Evolutionary conservation across 1,140 invertebrate genomes (phyloP).

Genomic region (Sminthurides bifidus): DNA sequence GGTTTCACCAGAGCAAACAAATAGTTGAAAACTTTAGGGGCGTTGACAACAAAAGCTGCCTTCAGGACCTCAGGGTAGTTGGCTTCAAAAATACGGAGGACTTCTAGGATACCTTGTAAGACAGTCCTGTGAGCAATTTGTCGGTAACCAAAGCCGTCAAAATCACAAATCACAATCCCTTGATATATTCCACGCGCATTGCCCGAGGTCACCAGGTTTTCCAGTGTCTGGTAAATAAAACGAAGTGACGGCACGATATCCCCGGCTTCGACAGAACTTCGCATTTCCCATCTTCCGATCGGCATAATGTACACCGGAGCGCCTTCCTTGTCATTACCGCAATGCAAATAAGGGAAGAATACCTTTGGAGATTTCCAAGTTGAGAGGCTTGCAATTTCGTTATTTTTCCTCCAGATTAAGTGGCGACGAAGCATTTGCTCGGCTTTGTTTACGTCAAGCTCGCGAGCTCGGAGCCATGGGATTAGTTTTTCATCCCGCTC

Average conservation of each 20-base stretch:
- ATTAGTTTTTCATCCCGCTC: conserved; percentile 6
- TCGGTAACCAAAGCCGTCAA: conserved; percentile 19
- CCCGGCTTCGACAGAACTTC: conserved; percentile 9
- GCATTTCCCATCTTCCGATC: conserved; percentile 13
- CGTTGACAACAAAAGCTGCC: conserved; percentile 34
- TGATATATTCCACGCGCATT: conserved; percentile 3
- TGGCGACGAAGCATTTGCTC: conserved; percentile 17
- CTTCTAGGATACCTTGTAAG: conserved; percentile 15
- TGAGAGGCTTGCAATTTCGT: conserved; percentile 12
- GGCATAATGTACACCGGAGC: conserved; percentile 12
- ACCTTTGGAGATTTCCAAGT: conserved; percentile 11
- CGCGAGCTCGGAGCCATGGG: conserved; percentile 14
- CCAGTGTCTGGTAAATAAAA: conserved; percentile 13
- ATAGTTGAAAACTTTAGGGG: conserved; percentile 73
- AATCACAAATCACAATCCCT: conserved; percentile 17
- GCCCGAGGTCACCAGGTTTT: background rate
- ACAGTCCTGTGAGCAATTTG: conserved; percentile 15
- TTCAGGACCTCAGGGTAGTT: conserved; percentile 21
- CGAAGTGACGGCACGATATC: conserved; percentile 14
- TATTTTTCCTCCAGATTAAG: conserved; percentile 17
- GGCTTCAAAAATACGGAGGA: conserved; percentile 15
- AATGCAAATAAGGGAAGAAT: conserved; percentile 13
- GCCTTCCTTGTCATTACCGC: conserved; percentile 6
- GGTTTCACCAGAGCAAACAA: conserved; percentile 73
- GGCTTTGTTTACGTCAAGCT: conserved; percentile 14